Base-by-base conservation (phyloP, 2,113 vertebrate species). In the Zeus faber region DNA sequence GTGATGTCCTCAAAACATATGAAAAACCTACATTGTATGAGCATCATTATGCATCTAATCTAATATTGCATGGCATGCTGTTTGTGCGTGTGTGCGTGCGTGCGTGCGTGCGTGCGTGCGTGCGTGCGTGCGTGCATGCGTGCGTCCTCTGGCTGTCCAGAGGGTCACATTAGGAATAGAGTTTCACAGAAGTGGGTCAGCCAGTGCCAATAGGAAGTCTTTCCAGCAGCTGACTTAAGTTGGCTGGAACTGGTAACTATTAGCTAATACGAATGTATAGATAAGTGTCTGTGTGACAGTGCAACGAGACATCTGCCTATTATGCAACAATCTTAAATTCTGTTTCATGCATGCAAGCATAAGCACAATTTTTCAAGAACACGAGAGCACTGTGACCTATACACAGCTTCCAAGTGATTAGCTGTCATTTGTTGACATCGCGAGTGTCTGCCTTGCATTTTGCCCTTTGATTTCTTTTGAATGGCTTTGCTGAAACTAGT, bases 121-220 rank as follows among this genome's bases (percentile, higher is more conserved):
- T 10, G 4, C 24, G 8, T 49, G n/a, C n/a, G 31, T 21, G 9
- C 27, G 35, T 48, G 33, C 49, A 43, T n/a, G 40, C 18, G 20
- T 50, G 33, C 66, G 56, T 66, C 68, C 70, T 79, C 43, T 68
- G 55, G 57, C 80, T 77, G 49, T 67, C 40, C 59, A 67, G 31
- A n/a, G 39, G 81, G 79, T 82, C 79, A 84, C 67, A 65, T 81
- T 72, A 80, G 77, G 74, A 79, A 76, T 87, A 78, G 68, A 72
- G 76, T 84, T 80, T 40, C 74, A 46, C 25, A 44, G 50, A 84
- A 81, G 70, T 85, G 85, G 85, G 85, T 85, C 85, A 87, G 77
- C 61, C 55, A 73, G 63, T 67, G 81, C 73, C 79, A 77, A 60
- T 39, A 74, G 77, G 77, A 77, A 81, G 58, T 59, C 73, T 74